phyloP scores from a whole-genome alignment of 2,888 invertebrate species.

The Cheilosia vernalis region DNA sequence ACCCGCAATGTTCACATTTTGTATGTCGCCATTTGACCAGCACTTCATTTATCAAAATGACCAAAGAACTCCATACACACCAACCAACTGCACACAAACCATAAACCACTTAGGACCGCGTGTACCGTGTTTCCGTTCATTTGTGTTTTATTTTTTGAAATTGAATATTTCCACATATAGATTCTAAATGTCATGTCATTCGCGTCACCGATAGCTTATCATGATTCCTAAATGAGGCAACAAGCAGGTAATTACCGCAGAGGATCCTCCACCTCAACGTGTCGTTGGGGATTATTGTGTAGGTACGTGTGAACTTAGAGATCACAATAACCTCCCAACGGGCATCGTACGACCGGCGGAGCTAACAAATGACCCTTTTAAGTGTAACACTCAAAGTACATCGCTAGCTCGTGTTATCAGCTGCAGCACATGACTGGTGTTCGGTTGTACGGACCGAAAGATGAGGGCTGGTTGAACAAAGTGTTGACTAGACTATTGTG shows the following conservation, averaged over 20 bases:
- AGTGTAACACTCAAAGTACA: slow-evolving; percentile 74
- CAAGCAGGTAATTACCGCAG: slow-evolving; percentile 68
- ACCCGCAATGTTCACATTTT: slow-evolving; percentile 62
- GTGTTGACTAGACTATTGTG: slow-evolving; percentile 65
- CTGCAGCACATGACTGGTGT: slow-evolving; percentile 37
- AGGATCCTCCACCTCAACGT: slow-evolving; percentile 45
- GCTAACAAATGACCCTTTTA: slow-evolving; percentile 74
- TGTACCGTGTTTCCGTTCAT: slow-evolving; percentile 20
- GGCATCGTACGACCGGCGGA: slow-evolving; percentile 18
- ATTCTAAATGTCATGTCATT: slow-evolving; percentile 72
- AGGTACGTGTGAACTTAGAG: slow-evolving; percentile 47
- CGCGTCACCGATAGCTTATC: slow-evolving; percentile 72
- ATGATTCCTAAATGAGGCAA: slow-evolving; percentile 69
- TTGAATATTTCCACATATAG: slow-evolving; percentile 67
- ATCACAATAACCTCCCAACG: slow-evolving; percentile 31
- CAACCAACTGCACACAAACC: slow-evolving; percentile 44
- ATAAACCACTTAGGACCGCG: slow-evolving; percentile 65
- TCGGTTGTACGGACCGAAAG: slow-evolving; percentile 26
- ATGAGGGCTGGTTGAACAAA: slow-evolving; percentile 48
- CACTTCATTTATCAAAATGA: slow-evolving; percentile 71
- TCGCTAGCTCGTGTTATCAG: slow-evolving; percentile 66
- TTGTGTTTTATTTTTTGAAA: slow-evolving; percentile 34
- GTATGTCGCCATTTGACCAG: slow-evolving; percentile 61
- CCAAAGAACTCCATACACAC: slow-evolving; percentile 53
- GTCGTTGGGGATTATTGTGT: slow-evolving; percentile 17